These are phyloP conservation scores for Drosophila lacicola DNA, from an alignment of 2,888 invertebrate genomes.

Conservation along the genomic window DNA sequence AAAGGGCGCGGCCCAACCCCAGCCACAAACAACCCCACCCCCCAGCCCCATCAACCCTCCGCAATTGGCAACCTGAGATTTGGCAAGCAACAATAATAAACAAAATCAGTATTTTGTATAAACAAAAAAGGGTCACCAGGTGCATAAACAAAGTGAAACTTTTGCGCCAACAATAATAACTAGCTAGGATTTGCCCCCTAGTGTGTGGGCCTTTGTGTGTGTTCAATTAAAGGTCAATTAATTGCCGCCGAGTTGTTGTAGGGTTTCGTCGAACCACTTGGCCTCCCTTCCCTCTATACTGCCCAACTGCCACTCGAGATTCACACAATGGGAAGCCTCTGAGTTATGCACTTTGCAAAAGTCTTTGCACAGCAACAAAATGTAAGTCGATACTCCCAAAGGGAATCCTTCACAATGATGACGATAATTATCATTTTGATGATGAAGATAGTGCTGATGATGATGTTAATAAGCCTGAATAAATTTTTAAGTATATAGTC, in stretches of 20 bases:
- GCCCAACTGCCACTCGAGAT: conserved; percentile 2
- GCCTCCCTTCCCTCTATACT: too few relatives aligned
- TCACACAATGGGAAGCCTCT: conserved; percentile 7
- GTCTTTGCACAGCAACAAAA: too few relatives aligned
- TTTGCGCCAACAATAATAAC: conserved; percentile 17
- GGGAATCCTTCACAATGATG: neutral
- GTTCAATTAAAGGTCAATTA: conserved; percentile 42
- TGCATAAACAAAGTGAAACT: conserved; percentile 61
- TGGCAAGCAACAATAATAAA: conserved; percentile 54
- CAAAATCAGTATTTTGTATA: conserved; percentile 71
- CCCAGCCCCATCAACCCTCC: neutral
- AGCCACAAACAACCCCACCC: too few relatives aligned
- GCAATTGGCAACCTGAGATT: conserved; percentile 29
- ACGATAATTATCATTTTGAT: neutral
- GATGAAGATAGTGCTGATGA: neutral
- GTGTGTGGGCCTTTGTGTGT: too few relatives aligned
- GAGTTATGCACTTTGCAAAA: neutral
- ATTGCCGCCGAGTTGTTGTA: conserved; percentile 38
- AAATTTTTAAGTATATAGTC: neutral
- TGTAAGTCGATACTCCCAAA: conserved; percentile 21
- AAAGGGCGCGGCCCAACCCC: conserved; percentile 3
- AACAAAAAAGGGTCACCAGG: conserved; percentile 68
- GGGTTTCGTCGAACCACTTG: conserved; percentile 33
- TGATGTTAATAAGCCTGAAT: neutral
- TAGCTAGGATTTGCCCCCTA: conserved; percentile 5